Evolutionary conservation across 2,113 vertebrate species (phyloP).

Genomic region (Promerops cafer): DNA sequence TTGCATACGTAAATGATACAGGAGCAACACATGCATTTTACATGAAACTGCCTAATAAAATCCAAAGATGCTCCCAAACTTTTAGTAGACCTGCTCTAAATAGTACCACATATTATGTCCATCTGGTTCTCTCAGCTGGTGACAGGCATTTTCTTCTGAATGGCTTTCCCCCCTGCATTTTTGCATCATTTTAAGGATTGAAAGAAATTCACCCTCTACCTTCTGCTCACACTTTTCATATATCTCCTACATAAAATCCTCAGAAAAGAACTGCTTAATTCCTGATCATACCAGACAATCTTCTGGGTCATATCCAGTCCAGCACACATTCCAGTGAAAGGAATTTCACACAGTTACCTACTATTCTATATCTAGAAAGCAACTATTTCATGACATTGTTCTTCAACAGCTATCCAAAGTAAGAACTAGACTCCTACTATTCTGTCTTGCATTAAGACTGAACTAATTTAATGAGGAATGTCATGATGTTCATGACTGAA

Average conservation of each 20-base stretch:
- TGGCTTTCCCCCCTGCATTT: neutral
- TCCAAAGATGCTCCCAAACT: neutral
- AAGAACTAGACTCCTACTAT: neutral
- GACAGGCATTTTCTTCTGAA: neutral
- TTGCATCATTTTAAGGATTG: neutral
- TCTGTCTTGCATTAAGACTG: neutral
- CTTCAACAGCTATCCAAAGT: neutral
- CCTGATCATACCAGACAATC: neutral
- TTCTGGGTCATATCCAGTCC: neutral
- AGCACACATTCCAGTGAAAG: neutral
- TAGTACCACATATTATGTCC: neutral
- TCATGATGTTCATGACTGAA: neutral
- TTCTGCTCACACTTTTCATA: neutral
- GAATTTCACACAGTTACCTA: neutral
- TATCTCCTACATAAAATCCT: neutral
- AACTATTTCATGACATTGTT: neutral
- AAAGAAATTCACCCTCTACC: neutral
- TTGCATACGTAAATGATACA: neutral
- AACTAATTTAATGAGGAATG: neutral
- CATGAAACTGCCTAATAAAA: neutral
- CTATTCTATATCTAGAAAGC: neutral
- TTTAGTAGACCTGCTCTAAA: neutral
- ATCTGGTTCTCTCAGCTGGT: conserved; percentile 4
- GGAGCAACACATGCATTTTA: neutral
- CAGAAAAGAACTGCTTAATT: neutral